Base-by-base conservation (phyloP, 2,797 vertebrate genomes). In the Neostethus bicornis region DNA sequence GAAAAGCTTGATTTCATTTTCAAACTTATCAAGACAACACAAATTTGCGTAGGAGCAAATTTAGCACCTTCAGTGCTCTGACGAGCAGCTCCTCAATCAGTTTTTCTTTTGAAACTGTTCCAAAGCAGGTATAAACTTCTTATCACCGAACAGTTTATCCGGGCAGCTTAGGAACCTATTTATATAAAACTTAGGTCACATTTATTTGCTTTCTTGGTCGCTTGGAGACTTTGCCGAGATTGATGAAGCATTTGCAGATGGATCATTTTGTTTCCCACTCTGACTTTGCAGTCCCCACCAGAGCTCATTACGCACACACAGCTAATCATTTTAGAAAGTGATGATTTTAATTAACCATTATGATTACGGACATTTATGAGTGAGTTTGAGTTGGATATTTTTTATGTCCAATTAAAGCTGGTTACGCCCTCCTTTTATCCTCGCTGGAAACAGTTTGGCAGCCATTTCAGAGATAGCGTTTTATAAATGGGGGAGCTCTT, bases 1-100 rank as follows among this genome's bases (percentile, higher is more conserved):
- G 69, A 82, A 83, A 81, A 84, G 80, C 80, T 78, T 82, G 68
- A 84, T 88, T 85, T 85, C 46, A 84, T 91, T 90, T 85, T 73
- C 62, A 79, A 61, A 62, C 71, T 77, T 82, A 61, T n/a, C n/a
- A n/a, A n/a, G 77, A 42, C 80, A 79, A 89, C 80, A 85, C 82
- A 73, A 68, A 67, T 20, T 47, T 51, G 62, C 62, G 49, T 71
- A 65, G 50, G 51, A 73, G 70, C 79, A 76, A 61, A 66, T 52
- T 25, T 65, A 64, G 59, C 62, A 44, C 46, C 42, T 64, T 51
- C 29, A 7, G 35, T 39, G 64, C 70, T 51, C 63, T 1, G 1
- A 76, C 75, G 81, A 87, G 51, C 25, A 4, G 53, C 61, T 77
- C 56, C 64, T 79, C 82, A 84, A 85, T 86, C 75, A 78, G 66